Percentiles rank a stretch among this genome's conserved stretches.
Evolutionary conservation across 2,888 invertebrate genomes (phyloP).

Genomic region (Coelopa pilipes): DNA sequence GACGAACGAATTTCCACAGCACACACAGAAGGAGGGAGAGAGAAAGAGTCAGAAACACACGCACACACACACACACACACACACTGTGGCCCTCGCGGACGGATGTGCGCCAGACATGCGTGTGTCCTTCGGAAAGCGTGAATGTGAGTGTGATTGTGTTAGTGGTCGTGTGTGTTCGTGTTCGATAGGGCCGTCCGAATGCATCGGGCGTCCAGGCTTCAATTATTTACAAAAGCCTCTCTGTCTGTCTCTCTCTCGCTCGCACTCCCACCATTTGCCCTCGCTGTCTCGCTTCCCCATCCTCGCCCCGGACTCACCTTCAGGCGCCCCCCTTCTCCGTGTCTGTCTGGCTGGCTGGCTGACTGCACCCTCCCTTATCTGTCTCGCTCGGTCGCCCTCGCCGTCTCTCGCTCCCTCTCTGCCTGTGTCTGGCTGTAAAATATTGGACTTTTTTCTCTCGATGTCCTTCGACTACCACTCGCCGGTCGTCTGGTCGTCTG

Average conservation of each 20-base stretch:
- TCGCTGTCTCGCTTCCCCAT: neutral
- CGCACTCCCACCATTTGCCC: neutral
- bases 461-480: conserved; percentile 6
- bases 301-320: too few species aligned
- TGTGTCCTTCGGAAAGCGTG: neutral
- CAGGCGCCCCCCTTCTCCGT: neutral
- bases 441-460: conserved; percentile 11
- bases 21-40: neutral
- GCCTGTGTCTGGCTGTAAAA: conserved; percentile 16
- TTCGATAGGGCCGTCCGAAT: conserved; percentile 8
- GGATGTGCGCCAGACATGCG: neutral
- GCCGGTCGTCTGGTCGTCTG: conserved; percentile 1
- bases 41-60: neutral
- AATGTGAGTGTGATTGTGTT: neutral
- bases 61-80: neutral
- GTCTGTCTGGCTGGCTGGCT: neutral
- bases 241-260: neutral
- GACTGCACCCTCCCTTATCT: conserved; percentile 7
- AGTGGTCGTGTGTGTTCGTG: neutral
- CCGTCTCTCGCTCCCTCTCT: neutral
- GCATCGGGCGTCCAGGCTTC: conserved; percentile 17
- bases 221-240: conserved; percentile 21
- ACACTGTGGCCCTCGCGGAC: neutral
- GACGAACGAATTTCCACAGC: conserved; percentile 1
- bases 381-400: neutral